Conservation (phyloP, 2,113 vertebrate species). For the Antennarius striatus region DNA sequence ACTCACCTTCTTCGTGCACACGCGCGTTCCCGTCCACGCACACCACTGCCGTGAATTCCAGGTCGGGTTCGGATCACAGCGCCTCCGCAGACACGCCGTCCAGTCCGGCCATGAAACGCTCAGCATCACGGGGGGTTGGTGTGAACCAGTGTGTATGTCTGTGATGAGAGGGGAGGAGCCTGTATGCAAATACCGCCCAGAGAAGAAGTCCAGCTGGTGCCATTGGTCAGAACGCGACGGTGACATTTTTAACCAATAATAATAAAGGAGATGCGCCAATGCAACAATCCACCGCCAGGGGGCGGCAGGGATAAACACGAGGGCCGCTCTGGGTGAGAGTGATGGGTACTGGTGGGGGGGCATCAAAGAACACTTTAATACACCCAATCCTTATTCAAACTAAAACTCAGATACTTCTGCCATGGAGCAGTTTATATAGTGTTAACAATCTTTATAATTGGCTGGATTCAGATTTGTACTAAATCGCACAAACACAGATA, state of each 20-base stretch:
- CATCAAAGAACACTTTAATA: too few species aligned
- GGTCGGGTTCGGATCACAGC: slow-evolving; percentile 30
- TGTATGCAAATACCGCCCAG: slow-evolving; percentile 6
- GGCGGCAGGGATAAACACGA: slow-evolving; percentile 42
- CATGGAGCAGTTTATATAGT: too few species aligned
- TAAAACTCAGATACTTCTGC: too few species aligned
- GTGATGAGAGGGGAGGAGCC: slow-evolving; percentile 42
- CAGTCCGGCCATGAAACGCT: slow-evolving; percentile 7
- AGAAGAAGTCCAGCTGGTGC: neutral
- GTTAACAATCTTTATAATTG: too few species aligned
- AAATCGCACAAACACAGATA: too few species aligned
- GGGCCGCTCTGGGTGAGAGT: neutral
- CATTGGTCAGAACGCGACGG: slow-evolving; percentile 49
- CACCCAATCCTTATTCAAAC: too few species aligned
- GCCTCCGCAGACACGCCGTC: slow-evolving; percentile 31
- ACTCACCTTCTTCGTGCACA: slow-evolving; percentile 45
- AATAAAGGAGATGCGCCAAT: neutral
- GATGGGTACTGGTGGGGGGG: too few species aligned
- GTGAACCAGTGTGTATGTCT: slow-evolving; percentile 6
- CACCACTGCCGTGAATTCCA: slow-evolving; percentile 5
- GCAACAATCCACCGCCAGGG: neutral
- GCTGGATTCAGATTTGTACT: too few species aligned
- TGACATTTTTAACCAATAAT: slow-evolving; percentile 58
- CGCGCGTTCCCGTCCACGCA: slow-evolving; percentile 26
- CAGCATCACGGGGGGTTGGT: slow-evolving; percentile 20